Percentiles rank a stretch among this genome's conserved stretches.
These are phyloP conservation scores for Ashinkailepas kermadecensis DNA, from an alignment of 2,888 invertebrate genomes.

Conservation along the genomic window DNA sequence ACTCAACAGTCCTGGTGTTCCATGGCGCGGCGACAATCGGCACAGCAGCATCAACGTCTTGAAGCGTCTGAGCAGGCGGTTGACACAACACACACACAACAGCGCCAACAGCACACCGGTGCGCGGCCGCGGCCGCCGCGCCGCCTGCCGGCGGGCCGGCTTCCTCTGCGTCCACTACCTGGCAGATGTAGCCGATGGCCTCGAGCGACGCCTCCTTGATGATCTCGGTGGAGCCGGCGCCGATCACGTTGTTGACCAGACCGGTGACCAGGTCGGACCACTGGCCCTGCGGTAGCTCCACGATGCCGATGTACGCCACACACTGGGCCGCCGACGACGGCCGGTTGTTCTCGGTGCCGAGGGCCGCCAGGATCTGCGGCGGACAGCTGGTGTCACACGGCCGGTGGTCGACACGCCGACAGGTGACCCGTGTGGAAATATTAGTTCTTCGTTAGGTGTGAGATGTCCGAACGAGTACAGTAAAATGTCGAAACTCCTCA, in stretches of 20 bases:
- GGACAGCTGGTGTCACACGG: slow-evolving; percentile 34
- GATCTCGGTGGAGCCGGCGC: slow-evolving; percentile 69
- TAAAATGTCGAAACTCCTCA: too few species aligned
- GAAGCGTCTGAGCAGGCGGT: too few species aligned
- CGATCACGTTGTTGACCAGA: slow-evolving; percentile 84
- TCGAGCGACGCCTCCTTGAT: slow-evolving; percentile 95
- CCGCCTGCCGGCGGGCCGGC: too few species aligned
- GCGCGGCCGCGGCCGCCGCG: too few species aligned
- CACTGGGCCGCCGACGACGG: slow-evolving; percentile 98
- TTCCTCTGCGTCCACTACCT: slow-evolving; percentile 57
- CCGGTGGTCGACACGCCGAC: not conserved
- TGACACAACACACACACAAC: too few species aligned
- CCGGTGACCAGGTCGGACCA: slow-evolving; percentile 86
- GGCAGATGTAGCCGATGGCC: slow-evolving; percentile 97
- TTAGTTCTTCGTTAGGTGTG: not conserved
- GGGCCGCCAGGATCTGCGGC: slow-evolving; percentile 74
- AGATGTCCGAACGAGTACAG: too few species aligned
- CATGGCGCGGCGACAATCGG: too few species aligned
- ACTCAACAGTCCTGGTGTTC: not conserved
- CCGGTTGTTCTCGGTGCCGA: slow-evolving; percentile 90
- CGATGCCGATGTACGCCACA: slow-evolving; percentile 95
- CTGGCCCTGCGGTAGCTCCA: slow-evolving; percentile 82
- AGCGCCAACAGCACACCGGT: too few species aligned
- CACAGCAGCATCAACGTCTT: too few species aligned
- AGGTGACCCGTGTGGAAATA: not conserved